Base-by-base conservation (phyloP, 2,888 invertebrate species). In the Sesia apiformis region DNA sequence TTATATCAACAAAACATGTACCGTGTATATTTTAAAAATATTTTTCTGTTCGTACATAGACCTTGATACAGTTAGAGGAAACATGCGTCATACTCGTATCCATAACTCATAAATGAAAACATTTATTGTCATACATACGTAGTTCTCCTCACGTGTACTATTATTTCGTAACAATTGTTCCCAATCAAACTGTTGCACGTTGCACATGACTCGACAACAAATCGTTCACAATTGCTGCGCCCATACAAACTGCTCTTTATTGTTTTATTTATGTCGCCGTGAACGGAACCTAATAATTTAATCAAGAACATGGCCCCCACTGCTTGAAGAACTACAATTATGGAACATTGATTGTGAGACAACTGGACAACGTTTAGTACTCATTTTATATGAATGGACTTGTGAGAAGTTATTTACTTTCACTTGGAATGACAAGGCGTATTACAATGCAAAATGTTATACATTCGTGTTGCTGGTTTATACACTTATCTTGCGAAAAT, bases 241-340 rank as follows among this genome's bases (percentile, higher is more conserved):
- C 59, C 58, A 56, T 62, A 57, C 65, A 56, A 67, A 62, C 62
- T 57, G 59, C 60, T 62, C 64, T 70, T 69, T 67, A 66, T 63
- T 5, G 62, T 66, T 65, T 66, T 65, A 67, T 67, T 67, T 66
- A 58, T 61, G 57, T 57, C 52, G 38, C 59, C 56, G 58, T 59
- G 54, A 55, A 39, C 52, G 52, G 58, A 56, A 58, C 65, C 66
- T 70, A 78, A 79, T 81, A 78, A 77, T 78, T 80, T 74, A 76
- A 81, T 80, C 74, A 75, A 71, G 75, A 67, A 59, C 63, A 62
- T 63, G 60, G 60, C 63, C 60, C 57, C 53, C n/a, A 64, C 59
- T 58, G 60, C 57, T 61, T 51, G 57, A 53, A 63, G 65, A 57
- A 49, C 41, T 7, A 61, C 70, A 64, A 65, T 66, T 63, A 65